A percentile compares a stretch with the other conserved stretches of the same genome.
These are phyloP conservation scores for Myiothlypis coronata DNA, from an alignment of 2,797 vertebrate genomes.

Conservation along the genomic window DNA sequence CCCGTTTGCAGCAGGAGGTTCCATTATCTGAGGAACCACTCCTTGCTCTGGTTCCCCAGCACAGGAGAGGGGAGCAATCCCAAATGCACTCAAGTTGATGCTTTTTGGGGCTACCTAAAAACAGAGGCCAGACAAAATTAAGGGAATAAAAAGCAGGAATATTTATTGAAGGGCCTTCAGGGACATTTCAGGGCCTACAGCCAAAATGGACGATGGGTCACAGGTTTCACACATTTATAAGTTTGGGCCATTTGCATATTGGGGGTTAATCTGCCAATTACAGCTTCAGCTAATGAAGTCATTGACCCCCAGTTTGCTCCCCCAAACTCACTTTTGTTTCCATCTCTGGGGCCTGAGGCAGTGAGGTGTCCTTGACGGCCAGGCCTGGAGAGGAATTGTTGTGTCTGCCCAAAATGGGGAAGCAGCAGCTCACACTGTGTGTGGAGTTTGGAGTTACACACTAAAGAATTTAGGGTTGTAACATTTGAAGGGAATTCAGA, in stretches of 20 bases:
- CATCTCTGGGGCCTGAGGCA: background rate
- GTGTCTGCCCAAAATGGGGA: background rate
- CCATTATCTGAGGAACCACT: background rate
- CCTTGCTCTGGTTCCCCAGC: background rate
- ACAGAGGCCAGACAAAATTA: rapidly evolving
- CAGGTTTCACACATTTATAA: background rate
- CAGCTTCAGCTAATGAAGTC: background rate
- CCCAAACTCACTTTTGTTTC: background rate
- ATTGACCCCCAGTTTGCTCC: background rate
- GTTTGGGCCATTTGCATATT: background rate
- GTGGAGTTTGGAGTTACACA: rapidly evolving
- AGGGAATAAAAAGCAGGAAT: rapidly evolving
- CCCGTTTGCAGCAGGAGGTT: background rate
- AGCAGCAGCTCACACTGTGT: background rate
- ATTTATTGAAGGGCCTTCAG: background rate
- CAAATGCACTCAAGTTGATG: background rate
- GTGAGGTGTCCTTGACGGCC: background rate
- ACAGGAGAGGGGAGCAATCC: background rate
- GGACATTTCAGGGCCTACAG: background rate
- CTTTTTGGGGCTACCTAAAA: background rate
- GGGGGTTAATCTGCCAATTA: background rate
- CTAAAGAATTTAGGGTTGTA: too few species aligned
- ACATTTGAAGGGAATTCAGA: too few species aligned
- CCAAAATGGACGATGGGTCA: background rate
- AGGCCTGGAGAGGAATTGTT: background rate